Evolutionary conservation across 1,140 invertebrate genomes (phyloP).

Genomic region (Eumeta japonica): DNA sequence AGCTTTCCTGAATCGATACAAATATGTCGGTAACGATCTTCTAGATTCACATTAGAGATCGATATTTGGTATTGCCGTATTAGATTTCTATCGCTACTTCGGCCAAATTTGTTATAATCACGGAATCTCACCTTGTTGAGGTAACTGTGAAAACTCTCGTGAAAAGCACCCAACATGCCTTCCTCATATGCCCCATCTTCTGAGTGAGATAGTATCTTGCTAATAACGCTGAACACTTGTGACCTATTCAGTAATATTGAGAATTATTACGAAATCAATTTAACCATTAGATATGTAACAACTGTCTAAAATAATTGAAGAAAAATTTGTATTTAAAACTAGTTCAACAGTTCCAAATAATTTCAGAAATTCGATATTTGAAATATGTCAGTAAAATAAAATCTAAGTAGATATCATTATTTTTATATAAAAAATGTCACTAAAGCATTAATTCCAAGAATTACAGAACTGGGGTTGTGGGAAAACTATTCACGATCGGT

Average conservation of each 20-base stretch:
- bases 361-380: too few species aligned
- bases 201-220: constrained; percentile 90
- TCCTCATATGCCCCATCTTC: constrained; percentile 71
- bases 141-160: constrained; percentile 38
- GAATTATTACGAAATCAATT: not conserved
- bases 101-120: not conserved
- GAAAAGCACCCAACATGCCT: constrained; percentile 56
- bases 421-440: not conserved
- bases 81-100: too few species aligned
- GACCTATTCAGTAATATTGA: constrained; percentile 49
- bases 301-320: constrained; percentile 1
- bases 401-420: too few species aligned
- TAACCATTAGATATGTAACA: not conserved
- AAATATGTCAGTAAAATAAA: too few species aligned
- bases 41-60: too few species aligned
- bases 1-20: constrained; percentile 29
- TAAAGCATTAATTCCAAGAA: constrained; percentile 1
- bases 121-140: constrained; percentile 26
- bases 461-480: too few species aligned
- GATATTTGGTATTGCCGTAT: too few species aligned
- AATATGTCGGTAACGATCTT: too few species aligned
- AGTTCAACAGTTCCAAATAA: not conserved
- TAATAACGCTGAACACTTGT: constrained; percentile 95
- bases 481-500: too few species aligned
- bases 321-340: not conserved